Evolutionary conservation across 2,113 vertebrate genomes (phyloP), one percentile per base, ranked within the genome.

Genomic region (Limanda limanda): DNA sequence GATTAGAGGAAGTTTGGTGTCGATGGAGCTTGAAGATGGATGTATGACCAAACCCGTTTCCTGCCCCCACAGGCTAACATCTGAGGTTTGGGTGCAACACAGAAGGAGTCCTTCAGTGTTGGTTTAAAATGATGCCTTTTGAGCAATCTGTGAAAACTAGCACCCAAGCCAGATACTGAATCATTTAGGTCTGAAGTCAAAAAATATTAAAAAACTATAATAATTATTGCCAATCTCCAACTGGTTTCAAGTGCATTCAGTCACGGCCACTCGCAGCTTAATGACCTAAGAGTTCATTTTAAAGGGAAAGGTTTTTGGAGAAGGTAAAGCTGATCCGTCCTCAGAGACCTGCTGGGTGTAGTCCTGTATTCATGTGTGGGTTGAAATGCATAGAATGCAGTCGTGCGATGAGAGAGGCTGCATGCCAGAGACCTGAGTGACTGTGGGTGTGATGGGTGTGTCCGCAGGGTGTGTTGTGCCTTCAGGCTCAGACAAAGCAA

Each of bases 381-480:
- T 25, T 63, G 71, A 85, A 86, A 90, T 85, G 80, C 65, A 47
- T 61, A 92, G 87, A 94, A 91, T 85, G 88, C 78, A 79, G 87
- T 81, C 3, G 4, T 64, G 76, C 17, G 23, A 45, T 68, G 78
- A 84, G 17, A 84, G 17, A n/a, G n/a, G 78, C 79, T 23, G 75
- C 89, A 90, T 93, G 84, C 92, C 92, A 87, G 27, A 83, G 80
- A 56, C 3, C 60, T 88, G 82, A 91, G 82, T 86, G 71, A 71
- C 67, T 64, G 63, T 62, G 82, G 84, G 90, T 80, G 89, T 88
- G 89, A 75, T 57, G 61, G 89, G 85, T 64, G 78, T 82, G 84
- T 72, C 71, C 20, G n/a, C 60, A 66, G 71, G 52, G 80, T 71
- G 86, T 86, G 83, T n/a, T 23, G 55, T 68, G 24, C 51, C 25